Evolutionary conservation across 2,888 invertebrate genomes (phyloP), one percentile per base, ranked within the genome.

Genomic region (Hemaris fuciformis): DNA sequence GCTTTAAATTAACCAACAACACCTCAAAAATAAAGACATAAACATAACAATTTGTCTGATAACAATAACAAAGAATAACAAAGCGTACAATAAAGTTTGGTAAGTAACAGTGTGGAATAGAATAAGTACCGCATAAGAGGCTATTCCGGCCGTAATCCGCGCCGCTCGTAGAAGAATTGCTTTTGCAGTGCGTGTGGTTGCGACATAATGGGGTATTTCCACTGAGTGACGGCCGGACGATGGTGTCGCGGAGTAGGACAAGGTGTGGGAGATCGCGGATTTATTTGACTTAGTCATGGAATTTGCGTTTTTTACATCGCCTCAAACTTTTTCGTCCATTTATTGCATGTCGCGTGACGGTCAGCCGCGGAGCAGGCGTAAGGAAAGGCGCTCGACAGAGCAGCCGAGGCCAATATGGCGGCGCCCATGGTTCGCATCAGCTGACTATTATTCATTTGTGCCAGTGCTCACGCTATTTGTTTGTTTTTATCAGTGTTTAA

Each of bases 191-290:
- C 85, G 87, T 83, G 84, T 91, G 89, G 81, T 77, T 72, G 75
- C 81, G 90, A 91, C 91, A 76, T 91, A 88, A 91, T 91, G 85
- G 90, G 78, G 76, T 84, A 83, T 88, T 91, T 88, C 83, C 84
- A 82, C 84, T 90, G 89, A 91, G 74, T 85, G 89, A 91, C 88
- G 89, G 78, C 84, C 86, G 84, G 83, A 84, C 83, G 81, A 67
- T 67, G 66, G 69, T 67, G 70, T 56, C 58, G 63, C 62, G 34
- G 15, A 46, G 10, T 3, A 68, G 68, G 10, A 31, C 66, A 75
- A 79, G 74, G 43, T 18, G 64, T 10, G 43, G 69, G 66, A 65
- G 65, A 38, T 59, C 59, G 57, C 57, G 43, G 18, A 27, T 58
- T 18, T 2, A 27, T 46, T 13, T 45, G n/a, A 23, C 5, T 10